These are phyloP conservation scores for Drosophila watanabei DNA, from an alignment of 1,140 invertebrate species.

Conservation along the genomic window DNA sequence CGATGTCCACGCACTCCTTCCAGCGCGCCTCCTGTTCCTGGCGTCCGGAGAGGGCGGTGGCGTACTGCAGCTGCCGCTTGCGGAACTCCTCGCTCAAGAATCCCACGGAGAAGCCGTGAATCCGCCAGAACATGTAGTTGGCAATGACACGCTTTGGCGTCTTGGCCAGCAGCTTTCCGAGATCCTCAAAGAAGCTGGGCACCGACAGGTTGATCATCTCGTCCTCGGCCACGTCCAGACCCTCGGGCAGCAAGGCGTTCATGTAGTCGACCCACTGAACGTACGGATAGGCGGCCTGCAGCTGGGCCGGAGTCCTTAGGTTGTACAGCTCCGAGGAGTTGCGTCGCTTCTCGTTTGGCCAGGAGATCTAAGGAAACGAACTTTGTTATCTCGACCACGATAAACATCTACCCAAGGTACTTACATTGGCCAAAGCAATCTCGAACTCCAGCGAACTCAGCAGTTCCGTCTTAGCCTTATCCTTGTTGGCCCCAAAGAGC, in stretches of 20 bases:
- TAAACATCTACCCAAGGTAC: background rate
- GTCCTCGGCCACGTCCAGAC: conserved; percentile 88
- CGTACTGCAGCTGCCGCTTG: conserved; percentile 90
- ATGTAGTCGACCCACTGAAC: conserved; percentile 89
- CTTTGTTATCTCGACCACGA: background rate
- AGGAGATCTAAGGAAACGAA: conserved; percentile 89
- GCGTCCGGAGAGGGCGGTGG: conserved; percentile 91
- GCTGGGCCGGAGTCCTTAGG: conserved; percentile 92
- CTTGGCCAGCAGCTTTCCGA: conserved; percentile 87
- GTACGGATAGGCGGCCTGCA: conserved; percentile 90
- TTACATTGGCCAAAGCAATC: conserved; percentile 96
- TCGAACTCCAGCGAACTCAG: conserved; percentile 95
- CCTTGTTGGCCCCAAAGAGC: conserved; percentile 92
- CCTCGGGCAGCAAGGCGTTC: conserved; percentile 90
- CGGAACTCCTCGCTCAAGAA: conserved; percentile 92
- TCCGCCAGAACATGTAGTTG: conserved; percentile 95
- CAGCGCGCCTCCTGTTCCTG: conserved; percentile 92
- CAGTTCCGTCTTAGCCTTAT: conserved; percentile 91
- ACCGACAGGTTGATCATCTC: conserved; percentile 94
- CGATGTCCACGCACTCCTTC: conserved; percentile 93
- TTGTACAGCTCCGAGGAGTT: conserved; percentile 97
- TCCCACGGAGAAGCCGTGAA: conserved; percentile 90
- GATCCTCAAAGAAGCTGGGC: conserved; percentile 90
- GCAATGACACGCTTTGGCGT: conserved; percentile 87
- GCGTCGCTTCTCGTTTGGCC: conserved; percentile 95